Evolutionary conservation across 2,113 vertebrate species (phyloP).

Genomic region (Lagopus leucura): DNA sequence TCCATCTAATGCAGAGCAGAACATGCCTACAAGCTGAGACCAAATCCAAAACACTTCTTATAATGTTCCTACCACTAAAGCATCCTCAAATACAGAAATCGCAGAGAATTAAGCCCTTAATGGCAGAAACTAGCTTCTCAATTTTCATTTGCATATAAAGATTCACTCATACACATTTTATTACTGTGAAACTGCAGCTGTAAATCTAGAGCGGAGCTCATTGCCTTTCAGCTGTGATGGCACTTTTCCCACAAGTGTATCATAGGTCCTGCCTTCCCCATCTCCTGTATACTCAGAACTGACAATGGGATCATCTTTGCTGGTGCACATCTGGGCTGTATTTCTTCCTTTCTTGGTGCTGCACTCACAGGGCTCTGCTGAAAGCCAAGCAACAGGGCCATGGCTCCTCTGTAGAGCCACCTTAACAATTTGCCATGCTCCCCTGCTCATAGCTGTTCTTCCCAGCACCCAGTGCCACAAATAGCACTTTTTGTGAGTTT

Average conservation of each 20-base stretch:
- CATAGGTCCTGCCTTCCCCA: neutral
- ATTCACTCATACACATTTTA: neutral
- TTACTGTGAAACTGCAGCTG: neutral
- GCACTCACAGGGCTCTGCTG: neutral
- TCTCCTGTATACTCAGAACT: neutral
- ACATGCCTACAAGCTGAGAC: neutral
- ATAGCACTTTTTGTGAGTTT: neutral
- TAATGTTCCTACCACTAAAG: neutral
- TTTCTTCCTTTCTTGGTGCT: neutral
- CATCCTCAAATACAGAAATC: slow-evolving; percentile 21
- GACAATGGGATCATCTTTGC: neutral
- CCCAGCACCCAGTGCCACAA: neutral
- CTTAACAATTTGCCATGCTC: accelerated
- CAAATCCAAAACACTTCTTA: slow-evolving; percentile 23
- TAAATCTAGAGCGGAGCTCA: neutral
- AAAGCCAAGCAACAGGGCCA: neutral
- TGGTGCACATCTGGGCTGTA: neutral
- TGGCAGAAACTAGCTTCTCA: neutral
- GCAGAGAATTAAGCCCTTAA: neutral
- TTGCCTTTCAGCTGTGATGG: accelerated
- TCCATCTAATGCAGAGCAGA: slow-evolving; percentile 31
- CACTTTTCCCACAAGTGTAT: accelerated
- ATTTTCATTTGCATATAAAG: neutral
- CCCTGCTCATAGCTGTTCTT: neutral
- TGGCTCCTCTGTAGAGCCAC: neutral